Base-by-base conservation (phyloP, 2,113 vertebrate genomes). In the Sphyrna mokarran region DNA sequence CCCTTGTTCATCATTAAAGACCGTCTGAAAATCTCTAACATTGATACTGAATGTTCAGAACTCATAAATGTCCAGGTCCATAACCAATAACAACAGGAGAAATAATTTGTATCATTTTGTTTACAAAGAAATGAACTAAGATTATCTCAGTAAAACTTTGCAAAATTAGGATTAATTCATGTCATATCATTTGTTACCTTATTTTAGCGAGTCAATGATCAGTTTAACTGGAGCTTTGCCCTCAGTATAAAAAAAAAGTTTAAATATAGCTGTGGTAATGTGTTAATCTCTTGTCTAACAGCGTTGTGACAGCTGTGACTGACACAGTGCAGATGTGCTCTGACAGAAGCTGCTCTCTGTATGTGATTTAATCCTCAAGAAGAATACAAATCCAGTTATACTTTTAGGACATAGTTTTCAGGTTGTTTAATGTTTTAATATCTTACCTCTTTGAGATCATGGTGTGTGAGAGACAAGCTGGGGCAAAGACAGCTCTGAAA, bases 401-500 rank as follows among this genome's bases (percentile, higher is more conserved):
- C 48, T 14, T 94, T 40, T 93, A 87, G 85, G 80, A 91, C 70
- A 94, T 70, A 61, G 33, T 22, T 93, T 76, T 70, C 26, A 95
- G 91, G 9, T 48, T 54, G 40, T 76, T 70, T 78, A 66, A 80
- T 11, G 37, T 69, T 20, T 40, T 87, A 86, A 94, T 68, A 96
- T 96, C 96, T 78, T 96, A 98, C 98, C 98, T 98, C 97, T 97
- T 98, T 76, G 97, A 98, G 95, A 98, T 98, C 96, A 97, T 72
- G 78, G 97, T 98, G 97, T 98, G 98, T 95, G 98, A 98, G 95
- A 98, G 97, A 96, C 98, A 98, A 33, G 98, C 98, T 0, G 98
- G 98, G 48, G 98, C 98, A 95, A 98, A 98, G 58, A 98, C 97
- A 26, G 97, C 98, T 96, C 98, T 98, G 96, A 89, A 97, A 97